Evolutionary conservation across 2,888 invertebrate genomes (phyloP), one percentile per base, ranked within the genome.

Genomic region (Gastracanthus pulcherrimus): DNA sequence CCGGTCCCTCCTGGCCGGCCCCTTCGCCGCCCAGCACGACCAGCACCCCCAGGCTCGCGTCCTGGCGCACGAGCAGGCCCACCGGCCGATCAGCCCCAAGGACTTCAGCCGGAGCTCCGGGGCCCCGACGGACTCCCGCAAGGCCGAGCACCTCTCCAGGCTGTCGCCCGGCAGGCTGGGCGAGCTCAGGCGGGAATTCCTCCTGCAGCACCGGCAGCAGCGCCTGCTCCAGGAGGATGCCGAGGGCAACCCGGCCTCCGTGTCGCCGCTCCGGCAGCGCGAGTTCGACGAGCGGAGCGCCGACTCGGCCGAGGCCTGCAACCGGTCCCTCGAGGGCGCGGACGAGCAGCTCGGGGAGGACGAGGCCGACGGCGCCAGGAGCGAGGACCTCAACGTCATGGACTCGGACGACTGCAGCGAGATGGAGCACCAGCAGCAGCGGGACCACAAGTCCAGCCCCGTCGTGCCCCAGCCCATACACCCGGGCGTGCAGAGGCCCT

Each of bases 401-500:
- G 91, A 91, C 84, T 91, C 91, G 82, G 90, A 88, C 76, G 87
- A 88, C 66, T 89, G 88, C 70, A 86, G 88, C 75, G 91, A 90
- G 80, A 85, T 48, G 85, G 90, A 90, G 84, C 51, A 9, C 7
- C 41, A 51, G 51, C 23, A 51, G 23, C 19, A 51, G 51, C 23
- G 26, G 9, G 51, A 51, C 23, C 51, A 51, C 23, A 91, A 91
- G 80, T 89, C 91, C 58, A 90, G 94, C 1, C 95, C 95, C 71
- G 93, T 95, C 85, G 94, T 95, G 72, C 95, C 95, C 2, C 95
- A 95, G 90, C 95, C 95, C 71, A 90, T 95, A 85, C 93, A 93
- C 86, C 93, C 94, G 5, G 93, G 93, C 29, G 91, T 95, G 87
- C 94, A 94, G 82, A 92, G 95, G 88, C 90, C 94, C 85, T 9